Conservation (phyloP, 2,113 vertebrate genomes). For the Megalops atlanticus region DNA sequence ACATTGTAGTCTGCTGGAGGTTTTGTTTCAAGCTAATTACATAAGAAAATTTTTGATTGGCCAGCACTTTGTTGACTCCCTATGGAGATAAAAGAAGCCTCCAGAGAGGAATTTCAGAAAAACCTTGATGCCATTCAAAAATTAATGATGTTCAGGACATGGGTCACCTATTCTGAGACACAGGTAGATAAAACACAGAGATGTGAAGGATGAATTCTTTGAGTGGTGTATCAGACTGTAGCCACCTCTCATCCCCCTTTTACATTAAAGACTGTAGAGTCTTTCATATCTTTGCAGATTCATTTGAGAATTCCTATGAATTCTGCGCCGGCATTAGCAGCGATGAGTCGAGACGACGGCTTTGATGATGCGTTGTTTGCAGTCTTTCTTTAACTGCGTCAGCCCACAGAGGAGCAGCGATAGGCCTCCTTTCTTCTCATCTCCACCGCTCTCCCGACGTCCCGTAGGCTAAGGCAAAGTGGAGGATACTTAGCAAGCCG, state of each 20-base stretch:
- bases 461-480: not conserved
- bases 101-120: not conserved
- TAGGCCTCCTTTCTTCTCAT: not conserved
- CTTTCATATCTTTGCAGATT: conserved; percentile 22
- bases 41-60: not conserved
- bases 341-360: not conserved
- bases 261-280: conserved; percentile 31
- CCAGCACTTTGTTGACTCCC: not conserved
- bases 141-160: not conserved
- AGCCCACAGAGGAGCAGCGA: not conserved
- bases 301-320: conserved; percentile 2
- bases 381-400: not conserved
- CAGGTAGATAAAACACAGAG: not conserved
- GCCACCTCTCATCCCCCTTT: conserved; percentile 19
- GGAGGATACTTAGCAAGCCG: not conserved
- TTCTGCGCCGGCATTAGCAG: not conserved
- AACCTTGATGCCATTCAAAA: not conserved
- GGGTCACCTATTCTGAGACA: too few species aligned
- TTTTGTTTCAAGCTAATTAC: too few species aligned
- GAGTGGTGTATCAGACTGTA: not conserved
- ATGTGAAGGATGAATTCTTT: conserved; percentile 10
- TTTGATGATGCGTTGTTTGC: not conserved
- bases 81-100: not conserved
- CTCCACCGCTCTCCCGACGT: not conserved
- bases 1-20: too few species aligned